These are phyloP conservation scores for Harlomillsia oculata DNA, from an alignment of 1,140 invertebrate genomes.

Conservation along the genomic window DNA sequence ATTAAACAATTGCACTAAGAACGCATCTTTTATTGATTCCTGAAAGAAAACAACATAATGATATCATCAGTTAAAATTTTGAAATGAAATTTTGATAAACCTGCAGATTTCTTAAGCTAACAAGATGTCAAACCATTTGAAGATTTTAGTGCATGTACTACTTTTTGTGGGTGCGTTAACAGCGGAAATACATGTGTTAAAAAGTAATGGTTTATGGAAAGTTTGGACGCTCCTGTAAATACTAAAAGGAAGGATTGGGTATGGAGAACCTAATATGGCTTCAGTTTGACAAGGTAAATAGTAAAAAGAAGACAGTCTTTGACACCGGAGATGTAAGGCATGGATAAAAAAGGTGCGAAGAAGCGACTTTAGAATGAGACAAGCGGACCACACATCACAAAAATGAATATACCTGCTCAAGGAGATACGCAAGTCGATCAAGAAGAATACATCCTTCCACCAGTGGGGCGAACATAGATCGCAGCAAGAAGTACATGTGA, in stretches of 20 bases:
- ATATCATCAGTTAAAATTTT: not conserved
- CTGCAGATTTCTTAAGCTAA: not conserved
- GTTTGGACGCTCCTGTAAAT: too few relatives aligned
- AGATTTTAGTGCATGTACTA: not conserved
- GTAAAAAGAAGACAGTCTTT: too few relatives aligned
- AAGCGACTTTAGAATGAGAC: too few relatives aligned
- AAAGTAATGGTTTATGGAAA: too few relatives aligned
- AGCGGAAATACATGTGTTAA: too few relatives aligned
- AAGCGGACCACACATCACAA: too few relatives aligned
- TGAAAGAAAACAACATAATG: slow-evolving; percentile 34
- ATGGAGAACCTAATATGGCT: too few relatives aligned
- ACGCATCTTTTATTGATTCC: slow-evolving; percentile 49
- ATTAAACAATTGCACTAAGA: slow-evolving; percentile 63
- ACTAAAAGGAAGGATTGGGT: too few relatives aligned
- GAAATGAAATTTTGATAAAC: not conserved
- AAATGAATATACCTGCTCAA: slow-evolving; percentile 49
- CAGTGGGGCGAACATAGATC: slow-evolving; percentile 67
- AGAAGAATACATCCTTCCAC: slow-evolving; percentile 74
- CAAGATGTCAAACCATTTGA: not conserved
- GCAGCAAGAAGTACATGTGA: slow-evolving; percentile 69
- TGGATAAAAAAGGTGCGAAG: too few relatives aligned
- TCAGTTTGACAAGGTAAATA: too few relatives aligned
- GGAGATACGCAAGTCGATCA: slow-evolving; percentile 70
- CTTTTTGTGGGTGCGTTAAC: not conserved
- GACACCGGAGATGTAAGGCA: too few relatives aligned